phyloP scores from a whole-genome alignment of 2,797 vertebrate species.

The Rhinophrynus dorsalis region DNA sequence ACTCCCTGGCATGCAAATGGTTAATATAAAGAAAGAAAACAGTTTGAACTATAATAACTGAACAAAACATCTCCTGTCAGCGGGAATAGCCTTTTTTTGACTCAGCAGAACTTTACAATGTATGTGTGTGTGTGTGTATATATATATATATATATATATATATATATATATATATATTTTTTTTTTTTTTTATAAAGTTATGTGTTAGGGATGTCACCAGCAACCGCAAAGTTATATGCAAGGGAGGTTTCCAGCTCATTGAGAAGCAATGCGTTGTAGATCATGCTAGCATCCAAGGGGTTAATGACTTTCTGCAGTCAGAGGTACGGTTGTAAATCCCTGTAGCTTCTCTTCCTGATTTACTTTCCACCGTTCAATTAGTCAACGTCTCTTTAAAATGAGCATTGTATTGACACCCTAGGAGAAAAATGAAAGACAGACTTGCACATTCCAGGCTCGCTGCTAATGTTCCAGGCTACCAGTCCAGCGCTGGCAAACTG shows the following conservation, averaged over 20 bases:
- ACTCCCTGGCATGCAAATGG: too few species aligned
- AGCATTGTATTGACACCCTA: conserved; percentile 31
- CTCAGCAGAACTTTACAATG: too few species aligned
- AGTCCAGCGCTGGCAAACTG: neutral
- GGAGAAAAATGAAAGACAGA: conserved; percentile 27
- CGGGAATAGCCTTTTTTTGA: too few species aligned
- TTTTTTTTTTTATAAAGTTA: too few species aligned
- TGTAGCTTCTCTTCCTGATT: neutral
- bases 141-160: too few species aligned
- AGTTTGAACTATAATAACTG: too few species aligned
- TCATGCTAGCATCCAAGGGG: too few species aligned
- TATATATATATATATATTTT: too few species aligned
- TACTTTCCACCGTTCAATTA: conserved; percentile 17
- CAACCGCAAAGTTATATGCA: neutral
- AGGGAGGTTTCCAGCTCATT: neutral
- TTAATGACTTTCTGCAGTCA: neutral
- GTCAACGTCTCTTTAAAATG: conserved; percentile 21
- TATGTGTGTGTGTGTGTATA: too few species aligned
- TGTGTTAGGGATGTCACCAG: neutral
- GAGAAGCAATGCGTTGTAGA: too few species aligned
- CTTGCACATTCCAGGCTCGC: neutral
- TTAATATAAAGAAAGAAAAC: too few species aligned
- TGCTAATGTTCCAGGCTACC: neutral
- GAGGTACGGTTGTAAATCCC: neutral
- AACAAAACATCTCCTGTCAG: too few species aligned